Conservation (phyloP, 2,888 invertebrate genomes). For the Drosophila atroscutellata region DNA sequence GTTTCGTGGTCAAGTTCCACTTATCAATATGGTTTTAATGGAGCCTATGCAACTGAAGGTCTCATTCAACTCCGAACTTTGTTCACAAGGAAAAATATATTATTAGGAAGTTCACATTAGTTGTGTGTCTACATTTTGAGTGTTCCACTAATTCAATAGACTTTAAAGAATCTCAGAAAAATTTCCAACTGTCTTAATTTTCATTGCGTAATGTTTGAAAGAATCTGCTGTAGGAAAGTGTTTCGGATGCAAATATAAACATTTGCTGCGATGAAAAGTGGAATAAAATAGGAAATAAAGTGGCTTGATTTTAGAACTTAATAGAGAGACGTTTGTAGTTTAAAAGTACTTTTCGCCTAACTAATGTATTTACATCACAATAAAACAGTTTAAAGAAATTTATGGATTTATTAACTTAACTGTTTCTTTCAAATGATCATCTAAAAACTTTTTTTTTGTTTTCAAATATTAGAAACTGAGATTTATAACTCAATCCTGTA, state of each 20-base stretch:
- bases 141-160: background rate
- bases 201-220: background rate
- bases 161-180: background rate
- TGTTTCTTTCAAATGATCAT: too few species aligned
- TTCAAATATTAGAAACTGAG: too few species aligned
- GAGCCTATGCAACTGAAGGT: background rate
- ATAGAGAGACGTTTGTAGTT: too few species aligned
- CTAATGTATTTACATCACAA: too few species aligned
- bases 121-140: background rate
- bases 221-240: too few species aligned
- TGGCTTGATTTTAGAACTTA: background rate
- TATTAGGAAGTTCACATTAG: background rate
- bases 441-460: too few species aligned
- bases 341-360: too few species aligned
- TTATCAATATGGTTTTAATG: background rate
- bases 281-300: background rate
- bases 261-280: background rate
- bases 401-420: too few species aligned
- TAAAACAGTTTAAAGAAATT: too few species aligned
- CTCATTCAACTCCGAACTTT: background rate
- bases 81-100: background rate
- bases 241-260: background rate
- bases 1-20: conserved; percentile 1
- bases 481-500: background rate
- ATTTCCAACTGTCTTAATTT: background rate